A percentile compares a stretch with the other conserved stretches of the same genome.
These are phyloP conservation scores for Philereme vetulata DNA, from an alignment of 2,888 invertebrate genomes.

Conservation along the genomic window DNA sequence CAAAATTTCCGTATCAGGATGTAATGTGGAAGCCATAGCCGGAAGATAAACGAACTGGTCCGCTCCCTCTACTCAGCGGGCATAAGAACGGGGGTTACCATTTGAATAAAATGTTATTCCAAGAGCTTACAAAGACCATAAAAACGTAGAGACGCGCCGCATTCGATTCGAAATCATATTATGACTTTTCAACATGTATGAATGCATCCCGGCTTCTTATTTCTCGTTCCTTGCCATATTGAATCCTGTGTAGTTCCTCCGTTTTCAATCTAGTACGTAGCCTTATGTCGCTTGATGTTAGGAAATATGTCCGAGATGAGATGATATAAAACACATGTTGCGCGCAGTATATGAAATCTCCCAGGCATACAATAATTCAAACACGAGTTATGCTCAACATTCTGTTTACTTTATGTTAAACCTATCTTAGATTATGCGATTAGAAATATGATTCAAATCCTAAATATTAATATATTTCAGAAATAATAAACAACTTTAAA, in stretches of 20 bases:
- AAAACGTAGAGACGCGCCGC: slow-evolving; percentile 65
- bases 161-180: slow-evolving; percentile 76
- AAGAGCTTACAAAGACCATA: slow-evolving; percentile 59
- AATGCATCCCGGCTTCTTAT: slow-evolving; percentile 70
- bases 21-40: slow-evolving; percentile 22
- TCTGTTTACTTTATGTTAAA: slow-evolving; percentile 52
- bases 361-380: slow-evolving; percentile 69
- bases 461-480: too few species aligned
- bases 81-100: slow-evolving; percentile 48
- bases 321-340: slow-evolving; percentile 77
- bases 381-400: slow-evolving; percentile 64
- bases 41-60: slow-evolving; percentile 39
- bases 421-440: neutral
- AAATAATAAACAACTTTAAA: too few species aligned
- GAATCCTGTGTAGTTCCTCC: slow-evolving; percentile 67
- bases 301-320: slow-evolving; percentile 64
- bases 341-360: slow-evolving; percentile 60
- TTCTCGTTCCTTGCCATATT: slow-evolving; percentile 71
- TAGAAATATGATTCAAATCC: too few species aligned
- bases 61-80: slow-evolving; percentile 44
- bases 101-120: slow-evolving; percentile 64
- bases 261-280: slow-evolving; percentile 70
- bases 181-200: slow-evolving; percentile 76
- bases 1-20: slow-evolving; percentile 19
- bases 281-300: slow-evolving; percentile 62